Evolutionary conservation across 2,888 invertebrate genomes (phyloP).

Genomic region (Catocala fraxini): DNA sequence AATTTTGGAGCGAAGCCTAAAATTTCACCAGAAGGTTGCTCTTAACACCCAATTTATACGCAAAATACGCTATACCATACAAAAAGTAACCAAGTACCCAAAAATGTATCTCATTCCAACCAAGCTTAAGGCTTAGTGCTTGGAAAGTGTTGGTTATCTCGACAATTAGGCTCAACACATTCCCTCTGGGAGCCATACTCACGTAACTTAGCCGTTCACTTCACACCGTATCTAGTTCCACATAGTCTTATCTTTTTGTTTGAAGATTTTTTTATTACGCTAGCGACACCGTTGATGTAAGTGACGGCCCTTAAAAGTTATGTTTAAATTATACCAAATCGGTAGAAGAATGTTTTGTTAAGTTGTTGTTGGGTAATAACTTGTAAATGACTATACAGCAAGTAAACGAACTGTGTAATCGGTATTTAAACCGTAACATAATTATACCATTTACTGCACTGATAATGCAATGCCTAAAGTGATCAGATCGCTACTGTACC

Average conservation of each 20-base stretch:
- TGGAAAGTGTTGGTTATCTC: conserved; percentile 47
- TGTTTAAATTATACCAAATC: conserved; percentile 6
- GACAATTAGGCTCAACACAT: conserved; percentile 51
- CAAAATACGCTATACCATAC: conserved; percentile 8
- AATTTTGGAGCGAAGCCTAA: background rate
- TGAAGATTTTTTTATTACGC: conserved; percentile 27
- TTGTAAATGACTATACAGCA: too few relatives aligned
- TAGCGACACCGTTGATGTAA: conserved; percentile 17
- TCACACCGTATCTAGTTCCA: conserved; percentile 21
- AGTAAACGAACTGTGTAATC: too few relatives aligned
- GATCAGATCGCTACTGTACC: too few relatives aligned
- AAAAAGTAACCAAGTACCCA: conserved; percentile 2
- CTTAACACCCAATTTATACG: background rate
- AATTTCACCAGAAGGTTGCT: background rate
- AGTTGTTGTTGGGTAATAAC: too few relatives aligned
- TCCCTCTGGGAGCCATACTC: conserved; percentile 42
- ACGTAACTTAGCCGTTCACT: conserved; percentile 24
- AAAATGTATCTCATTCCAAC: conserved; percentile 24
- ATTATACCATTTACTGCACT: too few relatives aligned
- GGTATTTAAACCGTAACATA: too few relatives aligned
- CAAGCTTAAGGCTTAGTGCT: conserved; percentile 21
- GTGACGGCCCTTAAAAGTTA: conserved; percentile 1
- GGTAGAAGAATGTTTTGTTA: background rate
- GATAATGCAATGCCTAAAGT: too few relatives aligned
- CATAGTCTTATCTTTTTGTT: conserved; percentile 13